These are phyloP conservation scores for Luperina nickerlii DNA, from an alignment of 2,888 invertebrate species.

Conservation along the genomic window DNA sequence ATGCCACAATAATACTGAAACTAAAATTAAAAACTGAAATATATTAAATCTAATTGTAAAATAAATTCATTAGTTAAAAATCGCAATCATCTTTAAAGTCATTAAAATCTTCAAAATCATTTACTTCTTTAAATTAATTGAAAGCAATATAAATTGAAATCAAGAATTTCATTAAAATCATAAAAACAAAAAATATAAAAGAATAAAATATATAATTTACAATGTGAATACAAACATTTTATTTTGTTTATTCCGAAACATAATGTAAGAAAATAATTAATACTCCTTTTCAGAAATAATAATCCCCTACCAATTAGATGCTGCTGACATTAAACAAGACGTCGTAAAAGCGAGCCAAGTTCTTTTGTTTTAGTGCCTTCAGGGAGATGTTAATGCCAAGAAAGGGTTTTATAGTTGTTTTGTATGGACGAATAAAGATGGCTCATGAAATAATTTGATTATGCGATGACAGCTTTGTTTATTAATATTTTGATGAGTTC, in stretches of 20 bases:
- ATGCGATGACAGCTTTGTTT: constrained; percentile 62
- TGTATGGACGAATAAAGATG: constrained; percentile 66
- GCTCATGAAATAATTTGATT: constrained; percentile 72
- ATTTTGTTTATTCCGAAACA: constrained; percentile 12
- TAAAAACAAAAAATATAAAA: too few species aligned
- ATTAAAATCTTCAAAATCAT: too few species aligned
- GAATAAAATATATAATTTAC: too few species aligned
- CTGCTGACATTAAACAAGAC: constrained; percentile 60
- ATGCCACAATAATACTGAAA: too few species aligned
- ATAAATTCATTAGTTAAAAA: too few species aligned
- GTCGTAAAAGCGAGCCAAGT: constrained; percentile 62
- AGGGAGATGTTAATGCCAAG: constrained; percentile 60
- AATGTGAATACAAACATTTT: neutral
- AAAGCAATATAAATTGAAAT: too few species aligned
- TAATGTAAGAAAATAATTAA: constrained; percentile 42
- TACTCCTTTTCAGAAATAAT: constrained; percentile 55
- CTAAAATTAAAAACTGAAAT: too few species aligned
- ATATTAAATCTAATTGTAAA: too few species aligned
- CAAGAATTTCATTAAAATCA: too few species aligned
- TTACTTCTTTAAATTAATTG: too few species aligned
- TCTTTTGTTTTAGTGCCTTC: constrained; percentile 63
- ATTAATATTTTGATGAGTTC: constrained; percentile 55
- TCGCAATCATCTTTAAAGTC: too few species aligned
- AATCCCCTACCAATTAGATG: constrained; percentile 63
- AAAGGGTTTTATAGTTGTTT: constrained; percentile 72